A percentile compares a stretch with the other conserved stretches of the same genome.
Evolutionary conservation across 2,113 vertebrate genomes (phyloP).

Genomic region (Physeter macrocephalus): DNA sequence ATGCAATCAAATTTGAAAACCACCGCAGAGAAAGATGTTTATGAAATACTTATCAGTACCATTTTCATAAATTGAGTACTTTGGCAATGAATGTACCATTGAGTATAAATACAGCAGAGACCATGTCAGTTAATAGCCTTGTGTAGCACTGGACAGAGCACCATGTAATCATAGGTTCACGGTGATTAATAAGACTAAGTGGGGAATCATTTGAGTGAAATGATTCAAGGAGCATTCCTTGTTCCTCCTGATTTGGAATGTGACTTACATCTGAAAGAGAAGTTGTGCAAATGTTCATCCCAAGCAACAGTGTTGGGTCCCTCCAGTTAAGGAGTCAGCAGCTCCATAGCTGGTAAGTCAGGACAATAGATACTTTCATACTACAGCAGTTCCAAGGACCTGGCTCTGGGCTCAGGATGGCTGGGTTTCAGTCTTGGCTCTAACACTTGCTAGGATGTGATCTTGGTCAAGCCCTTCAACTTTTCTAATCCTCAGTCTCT

Average conservation of each 20-base stretch:
- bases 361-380: not conserved
- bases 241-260: not conserved
- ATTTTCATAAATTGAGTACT: not conserved
- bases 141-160: not conserved
- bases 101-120: not conserved
- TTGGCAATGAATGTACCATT: not conserved
- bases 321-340: not conserved
- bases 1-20: not conserved
- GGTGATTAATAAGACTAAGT: not conserved
- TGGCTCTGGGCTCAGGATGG: not conserved
- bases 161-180: not conserved
- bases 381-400: not conserved
- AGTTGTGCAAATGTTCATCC: not conserved
- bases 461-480: not conserved
- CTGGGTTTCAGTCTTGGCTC: not conserved
- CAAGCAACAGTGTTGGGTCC: not conserved
- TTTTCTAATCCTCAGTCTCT: not conserved
- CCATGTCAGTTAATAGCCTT: not conserved
- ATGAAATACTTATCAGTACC: not conserved
- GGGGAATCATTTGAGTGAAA: not conserved
- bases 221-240: not conserved
- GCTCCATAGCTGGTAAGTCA: not conserved
- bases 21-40: not conserved
- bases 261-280: constrained; percentile 23
- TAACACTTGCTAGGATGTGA: not conserved